A percentile compares a stretch with the other conserved stretches of the same genome.
These are phyloP conservation scores for Delphinus delphis DNA, from an alignment of 2,113 vertebrate species.

Conservation along the genomic window DNA sequence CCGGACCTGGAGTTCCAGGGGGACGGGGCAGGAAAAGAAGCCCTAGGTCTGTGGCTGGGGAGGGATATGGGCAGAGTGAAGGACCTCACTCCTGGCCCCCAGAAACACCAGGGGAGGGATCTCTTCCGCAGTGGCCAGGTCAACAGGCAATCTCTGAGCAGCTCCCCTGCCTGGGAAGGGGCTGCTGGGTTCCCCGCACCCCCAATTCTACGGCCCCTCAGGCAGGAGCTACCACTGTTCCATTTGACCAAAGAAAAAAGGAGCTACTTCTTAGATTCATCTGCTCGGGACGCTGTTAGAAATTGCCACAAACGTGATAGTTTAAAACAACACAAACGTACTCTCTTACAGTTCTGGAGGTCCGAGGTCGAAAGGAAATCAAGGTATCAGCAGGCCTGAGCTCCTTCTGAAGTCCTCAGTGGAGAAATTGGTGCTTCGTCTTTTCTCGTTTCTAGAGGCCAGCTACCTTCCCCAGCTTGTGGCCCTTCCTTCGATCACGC, in stretches of 20 bases:
- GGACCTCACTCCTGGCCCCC: not conserved
- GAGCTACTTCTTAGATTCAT: not conserved
- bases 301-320: not conserved
- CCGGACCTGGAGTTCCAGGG: not conserved
- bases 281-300: not conserved
- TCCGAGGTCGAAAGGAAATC: not conserved
- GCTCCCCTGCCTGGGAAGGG: not conserved
- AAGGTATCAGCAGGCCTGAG: not conserved
- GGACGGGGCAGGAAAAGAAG: not conserved
- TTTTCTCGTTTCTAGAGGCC: not conserved
- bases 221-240: not conserved
- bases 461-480: not conserved
- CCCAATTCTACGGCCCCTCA: not conserved
- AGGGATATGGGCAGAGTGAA: not conserved
- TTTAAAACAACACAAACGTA: not conserved
- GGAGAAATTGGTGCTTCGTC: not conserved
- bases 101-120: rapidly evolving
- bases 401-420: not conserved
- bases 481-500: not conserved
- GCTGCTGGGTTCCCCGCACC: not conserved
- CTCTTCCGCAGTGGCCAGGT: no score
- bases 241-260: not conserved
- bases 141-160: not conserved
- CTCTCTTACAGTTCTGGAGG: not conserved
- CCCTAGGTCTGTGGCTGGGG: not conserved